Conservation (phyloP, 2,888 invertebrate genomes). For the Nemapogon koenigi region DNA sequence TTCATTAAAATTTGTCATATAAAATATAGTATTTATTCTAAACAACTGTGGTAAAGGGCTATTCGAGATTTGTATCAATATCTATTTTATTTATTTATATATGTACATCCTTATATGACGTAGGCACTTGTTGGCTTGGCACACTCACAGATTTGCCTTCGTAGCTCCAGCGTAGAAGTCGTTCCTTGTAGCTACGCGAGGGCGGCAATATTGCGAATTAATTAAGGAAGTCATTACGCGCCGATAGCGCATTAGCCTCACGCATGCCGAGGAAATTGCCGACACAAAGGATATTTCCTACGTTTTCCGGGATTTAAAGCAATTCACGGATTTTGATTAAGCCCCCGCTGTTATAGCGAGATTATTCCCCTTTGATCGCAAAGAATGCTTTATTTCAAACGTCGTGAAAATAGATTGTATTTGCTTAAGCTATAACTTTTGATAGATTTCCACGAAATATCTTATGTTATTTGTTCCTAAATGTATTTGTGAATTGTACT, state of each 20-base stretch:
- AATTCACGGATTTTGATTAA: slow-evolving; percentile 65
- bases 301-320: slow-evolving; percentile 65
- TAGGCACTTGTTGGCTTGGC: too few species aligned
- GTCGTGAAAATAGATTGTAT: slow-evolving; percentile 61
- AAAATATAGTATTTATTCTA: too few species aligned
- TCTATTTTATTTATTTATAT: neutral
- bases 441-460: too few species aligned
- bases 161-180: too few species aligned
- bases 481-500: too few species aligned
- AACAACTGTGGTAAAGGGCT: too few species aligned
- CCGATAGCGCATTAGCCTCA: slow-evolving; percentile 58
- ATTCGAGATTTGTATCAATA: neutral
- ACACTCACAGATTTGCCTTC: too few species aligned
- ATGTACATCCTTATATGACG: too few species aligned
- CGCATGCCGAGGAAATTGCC: slow-evolving; percentile 60
- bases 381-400: slow-evolving; percentile 63
- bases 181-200: slow-evolving; percentile 17
- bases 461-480: too few species aligned
- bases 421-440: slow-evolving; percentile 50
- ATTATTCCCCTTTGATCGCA: slow-evolving; percentile 62
- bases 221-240: slow-evolving; percentile 64
- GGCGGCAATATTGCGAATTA: slow-evolving; percentile 60
- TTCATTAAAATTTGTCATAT: too few species aligned
- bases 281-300: slow-evolving; percentile 62
- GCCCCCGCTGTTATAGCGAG: slow-evolving; percentile 57